Conservation (phyloP, 2,888 invertebrate genomes). For the Clanis bilineata region DNA sequence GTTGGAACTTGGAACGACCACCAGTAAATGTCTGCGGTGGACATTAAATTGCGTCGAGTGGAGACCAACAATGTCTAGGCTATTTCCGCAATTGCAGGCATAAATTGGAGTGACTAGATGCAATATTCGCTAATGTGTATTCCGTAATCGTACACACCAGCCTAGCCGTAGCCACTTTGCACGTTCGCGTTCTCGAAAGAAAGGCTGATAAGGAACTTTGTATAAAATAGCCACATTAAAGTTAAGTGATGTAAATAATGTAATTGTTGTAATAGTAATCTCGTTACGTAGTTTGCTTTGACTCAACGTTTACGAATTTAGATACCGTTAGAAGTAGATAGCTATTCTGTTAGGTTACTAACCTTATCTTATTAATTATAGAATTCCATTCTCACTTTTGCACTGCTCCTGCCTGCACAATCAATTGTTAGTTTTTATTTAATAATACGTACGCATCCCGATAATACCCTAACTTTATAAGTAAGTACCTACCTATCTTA, state of each 20-base stretch:
- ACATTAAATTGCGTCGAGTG: neutral
- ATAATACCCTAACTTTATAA: too few species aligned
- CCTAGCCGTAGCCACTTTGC: neutral
- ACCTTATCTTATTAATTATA: constrained; percentile 2
- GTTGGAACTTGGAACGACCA: neutral
- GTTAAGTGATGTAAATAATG: constrained; percentile 54
- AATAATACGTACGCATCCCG: too few species aligned
- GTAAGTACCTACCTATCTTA: neutral
- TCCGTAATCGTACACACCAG: neutral
- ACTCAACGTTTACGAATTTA: constrained; percentile 45
- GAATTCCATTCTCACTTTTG: neutral
- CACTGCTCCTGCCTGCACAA: constrained; percentile 34
- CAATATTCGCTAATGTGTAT: neutral
- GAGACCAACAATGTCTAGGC: neutral
- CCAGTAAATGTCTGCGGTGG: neutral
- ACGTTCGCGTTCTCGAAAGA: constrained; percentile 42
- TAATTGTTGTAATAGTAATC: constrained; percentile 44
- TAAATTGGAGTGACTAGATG: neutral
- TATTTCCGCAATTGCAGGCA: neutral
- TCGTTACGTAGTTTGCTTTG: constrained; percentile 49
- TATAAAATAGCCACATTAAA: constrained; percentile 45
- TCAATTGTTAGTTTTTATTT: too few species aligned
- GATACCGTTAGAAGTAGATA: constrained; percentile 39
- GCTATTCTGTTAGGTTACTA: neutral
- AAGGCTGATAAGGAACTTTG: constrained; percentile 55